phyloP scores from a whole-genome alignment of 2,888 invertebrate genomes.

The Amphimallon solstitiale region DNA sequence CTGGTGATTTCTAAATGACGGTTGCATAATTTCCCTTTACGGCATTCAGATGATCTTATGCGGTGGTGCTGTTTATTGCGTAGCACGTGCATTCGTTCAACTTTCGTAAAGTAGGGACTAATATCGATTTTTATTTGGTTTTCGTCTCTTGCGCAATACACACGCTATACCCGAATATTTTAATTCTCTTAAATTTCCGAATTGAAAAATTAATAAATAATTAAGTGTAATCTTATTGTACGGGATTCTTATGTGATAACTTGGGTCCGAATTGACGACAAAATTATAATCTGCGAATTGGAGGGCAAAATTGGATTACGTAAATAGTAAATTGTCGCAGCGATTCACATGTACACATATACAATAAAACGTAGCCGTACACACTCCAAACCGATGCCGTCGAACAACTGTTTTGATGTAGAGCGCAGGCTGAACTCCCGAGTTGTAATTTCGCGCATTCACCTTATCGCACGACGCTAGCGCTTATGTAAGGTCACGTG shows the following conservation, averaged over 20 bases:
- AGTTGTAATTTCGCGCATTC: constrained; percentile 36
- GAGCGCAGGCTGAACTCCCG: constrained; percentile 4
- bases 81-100: constrained; percentile 41
- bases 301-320: constrained; percentile 12
- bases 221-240: not conserved
- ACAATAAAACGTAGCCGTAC: not conserved
- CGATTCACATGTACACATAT: constrained; percentile 22
- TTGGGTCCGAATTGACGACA: not conserved
- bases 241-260: no score
- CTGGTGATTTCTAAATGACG: no score
- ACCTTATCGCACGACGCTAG: constrained; percentile 34
- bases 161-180: constrained; percentile 37
- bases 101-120: constrained; percentile 41
- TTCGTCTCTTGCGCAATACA: constrained; percentile 47
- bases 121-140: constrained; percentile 41
- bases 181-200: not conserved
- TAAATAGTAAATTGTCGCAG: constrained; percentile 19
- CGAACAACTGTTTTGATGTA: constrained; percentile 28
- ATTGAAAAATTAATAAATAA: not conserved
- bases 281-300: not conserved
- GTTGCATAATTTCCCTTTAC: constrained; percentile 28
- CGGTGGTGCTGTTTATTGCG: constrained; percentile 33
- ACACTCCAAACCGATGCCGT: constrained; percentile 15
- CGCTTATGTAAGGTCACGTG: constrained; percentile 41
- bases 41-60: not conserved